These are phyloP conservation scores for Axea sp. DNA, from an alignment of 2,888 invertebrate genomes.

Conservation along the genomic window DNA sequence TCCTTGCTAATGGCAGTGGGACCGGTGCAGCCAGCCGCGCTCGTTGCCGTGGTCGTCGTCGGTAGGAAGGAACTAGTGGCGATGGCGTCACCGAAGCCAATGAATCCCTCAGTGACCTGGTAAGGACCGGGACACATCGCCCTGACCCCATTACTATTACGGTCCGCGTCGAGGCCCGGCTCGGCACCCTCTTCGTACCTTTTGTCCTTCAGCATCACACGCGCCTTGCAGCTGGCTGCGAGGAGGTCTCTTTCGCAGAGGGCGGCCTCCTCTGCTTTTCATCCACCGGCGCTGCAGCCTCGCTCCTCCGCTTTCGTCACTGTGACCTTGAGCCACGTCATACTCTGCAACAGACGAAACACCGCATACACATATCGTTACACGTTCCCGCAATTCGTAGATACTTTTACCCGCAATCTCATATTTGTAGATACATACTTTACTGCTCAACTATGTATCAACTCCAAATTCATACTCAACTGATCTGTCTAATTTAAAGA, in stretches of 20 bases:
- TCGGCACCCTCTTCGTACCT: slow-evolving; percentile 74
- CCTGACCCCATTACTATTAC: slow-evolving; percentile 76
- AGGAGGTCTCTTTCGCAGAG: slow-evolving; percentile 62
- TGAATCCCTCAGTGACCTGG: slow-evolving; percentile 66
- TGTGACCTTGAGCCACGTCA: slow-evolving; percentile 67
- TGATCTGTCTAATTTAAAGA: too few species aligned
- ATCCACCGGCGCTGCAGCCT: slow-evolving; percentile 71
- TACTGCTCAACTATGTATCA: too few species aligned
- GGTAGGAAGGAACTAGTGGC: slow-evolving; percentile 65
- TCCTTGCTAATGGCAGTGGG: slow-evolving; percentile 79
- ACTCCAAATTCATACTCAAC: too few species aligned
- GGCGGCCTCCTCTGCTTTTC: slow-evolving; percentile 67
- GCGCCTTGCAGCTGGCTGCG: slow-evolving; percentile 66
- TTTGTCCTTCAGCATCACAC: slow-evolving; percentile 77
- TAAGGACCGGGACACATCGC: slow-evolving; percentile 69
- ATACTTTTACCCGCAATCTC: too few species aligned
- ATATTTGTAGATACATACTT: too few species aligned
- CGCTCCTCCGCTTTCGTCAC: slow-evolving; percentile 70
- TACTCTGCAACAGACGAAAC: slow-evolving; percentile 63
- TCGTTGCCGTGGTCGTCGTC: slow-evolving; percentile 75
- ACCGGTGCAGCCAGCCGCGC: slow-evolving; percentile 73
- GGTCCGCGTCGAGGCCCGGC: slow-evolving; percentile 73
- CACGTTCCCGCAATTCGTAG: slow-evolving; percentile 8
- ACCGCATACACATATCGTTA: slow-evolving; percentile 31
- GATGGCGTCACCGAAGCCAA: slow-evolving; percentile 64